phyloP scores from a whole-genome alignment of 2,888 invertebrate genomes.

The Frankliniella fusca region DNA sequence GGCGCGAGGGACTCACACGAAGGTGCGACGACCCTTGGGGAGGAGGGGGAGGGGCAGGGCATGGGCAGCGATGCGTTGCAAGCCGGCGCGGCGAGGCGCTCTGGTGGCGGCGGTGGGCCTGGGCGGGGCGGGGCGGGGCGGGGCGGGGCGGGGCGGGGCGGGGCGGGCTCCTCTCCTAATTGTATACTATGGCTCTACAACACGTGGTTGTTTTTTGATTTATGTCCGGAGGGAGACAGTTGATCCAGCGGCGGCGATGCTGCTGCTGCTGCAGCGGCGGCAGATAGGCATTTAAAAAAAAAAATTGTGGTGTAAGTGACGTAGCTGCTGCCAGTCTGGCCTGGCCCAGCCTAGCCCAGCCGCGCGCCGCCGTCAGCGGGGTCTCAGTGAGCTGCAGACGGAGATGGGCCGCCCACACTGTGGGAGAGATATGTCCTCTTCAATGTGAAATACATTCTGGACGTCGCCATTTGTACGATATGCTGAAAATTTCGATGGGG shows the following conservation, averaged over 20 bases:
- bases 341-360: too few relatives aligned
- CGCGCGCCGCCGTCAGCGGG: too few relatives aligned
- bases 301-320: too few relatives aligned
- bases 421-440: too few relatives aligned
- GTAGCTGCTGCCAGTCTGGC: too few relatives aligned
- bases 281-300: too few relatives aligned
- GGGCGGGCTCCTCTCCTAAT: background rate
- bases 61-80: background rate
- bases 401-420: too few relatives aligned
- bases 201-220: conserved; percentile 8
- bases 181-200: background rate
- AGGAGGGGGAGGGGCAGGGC: background rate
- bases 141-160: background rate
- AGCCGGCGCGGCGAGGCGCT: background rate
- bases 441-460: too few relatives aligned
- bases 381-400: too few relatives aligned
- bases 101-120: background rate
- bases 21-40: conserved; percentile 16
- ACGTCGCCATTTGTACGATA: too few relatives aligned
- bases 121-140: background rate
- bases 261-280: too few relatives aligned
- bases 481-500: too few relatives aligned
- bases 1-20: conserved; percentile 18
- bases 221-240: background rate
- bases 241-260: background rate